These are phyloP conservation scores for Lycocorax pyrrhopterus DNA, from an alignment of 2,113 vertebrate species.

Conservation along the genomic window DNA sequence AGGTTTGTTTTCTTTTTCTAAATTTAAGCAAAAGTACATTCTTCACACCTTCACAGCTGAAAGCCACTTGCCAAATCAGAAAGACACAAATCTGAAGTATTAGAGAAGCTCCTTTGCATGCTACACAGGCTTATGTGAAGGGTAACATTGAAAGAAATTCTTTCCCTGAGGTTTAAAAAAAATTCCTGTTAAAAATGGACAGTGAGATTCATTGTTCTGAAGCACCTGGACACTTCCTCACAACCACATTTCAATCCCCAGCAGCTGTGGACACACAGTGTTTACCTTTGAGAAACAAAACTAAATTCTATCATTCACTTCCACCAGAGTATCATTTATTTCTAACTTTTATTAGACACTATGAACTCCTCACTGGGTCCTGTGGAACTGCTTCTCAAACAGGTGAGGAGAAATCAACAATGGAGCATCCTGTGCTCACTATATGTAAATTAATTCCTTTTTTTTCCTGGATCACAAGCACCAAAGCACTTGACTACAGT, in stretches of 20 bases:
- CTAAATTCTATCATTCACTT: neutral
- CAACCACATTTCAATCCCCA: neutral
- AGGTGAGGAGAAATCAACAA: neutral
- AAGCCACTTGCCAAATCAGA: neutral
- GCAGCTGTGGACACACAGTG: neutral
- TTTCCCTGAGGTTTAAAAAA: neutral
- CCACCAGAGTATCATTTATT: neutral
- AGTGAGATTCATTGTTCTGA: neutral
- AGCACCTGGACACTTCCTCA: neutral
- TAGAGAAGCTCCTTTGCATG: neutral
- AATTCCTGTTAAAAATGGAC: neutral
- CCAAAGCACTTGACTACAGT: neutral
- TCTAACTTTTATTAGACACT: neutral
- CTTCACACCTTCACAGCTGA: neutral
- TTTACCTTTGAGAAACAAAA: neutral
- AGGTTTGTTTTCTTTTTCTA: neutral
- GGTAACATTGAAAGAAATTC: neutral
- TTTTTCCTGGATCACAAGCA: neutral
- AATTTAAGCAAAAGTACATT: neutral
- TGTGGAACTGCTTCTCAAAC: neutral
- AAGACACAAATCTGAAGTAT: neutral
- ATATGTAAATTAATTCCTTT: neutral
- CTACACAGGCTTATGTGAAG: neutral
- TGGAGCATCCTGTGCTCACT: neutral
- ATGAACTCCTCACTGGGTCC: neutral